Evolutionary conservation across 2,113 vertebrate species (phyloP).

Genomic region (Myiagra hebetior): DNA sequence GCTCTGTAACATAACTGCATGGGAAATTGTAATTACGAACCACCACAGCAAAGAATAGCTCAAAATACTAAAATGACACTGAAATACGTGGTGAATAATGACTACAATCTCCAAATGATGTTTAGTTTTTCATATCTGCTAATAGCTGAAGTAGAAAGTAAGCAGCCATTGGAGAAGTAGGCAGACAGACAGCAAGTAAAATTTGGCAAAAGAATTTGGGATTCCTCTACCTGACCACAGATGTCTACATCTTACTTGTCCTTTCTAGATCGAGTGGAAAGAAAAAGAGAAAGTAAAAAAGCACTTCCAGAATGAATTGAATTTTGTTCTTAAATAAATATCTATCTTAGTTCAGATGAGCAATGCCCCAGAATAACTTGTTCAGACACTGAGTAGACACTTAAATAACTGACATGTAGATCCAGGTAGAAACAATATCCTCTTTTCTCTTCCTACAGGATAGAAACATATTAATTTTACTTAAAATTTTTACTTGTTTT

Average conservation of each 20-base stretch:
- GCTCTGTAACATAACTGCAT: neutral
- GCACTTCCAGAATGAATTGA: neutral
- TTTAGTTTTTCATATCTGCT: neutral
- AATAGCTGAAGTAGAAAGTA: neutral
- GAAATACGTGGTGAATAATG: neutral
- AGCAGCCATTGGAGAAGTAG: neutral
- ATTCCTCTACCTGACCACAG: neutral
- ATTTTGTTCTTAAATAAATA: neutral
- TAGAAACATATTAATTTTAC: neutral
- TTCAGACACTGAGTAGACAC: neutral
- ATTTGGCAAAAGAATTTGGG: neutral
- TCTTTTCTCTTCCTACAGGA: neutral
- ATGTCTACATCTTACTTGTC: neutral
- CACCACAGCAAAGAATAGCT: neutral
- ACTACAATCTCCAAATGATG: neutral
- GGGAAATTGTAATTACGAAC: neutral
- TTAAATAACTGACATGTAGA: neutral
- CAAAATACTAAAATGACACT: neutral
- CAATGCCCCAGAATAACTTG: neutral
- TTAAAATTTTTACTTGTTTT: neutral
- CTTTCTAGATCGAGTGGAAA: neutral
- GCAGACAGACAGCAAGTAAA: neutral
- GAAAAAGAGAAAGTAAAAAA: neutral
- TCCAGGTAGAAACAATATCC: accelerated
- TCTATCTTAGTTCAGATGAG: neutral